Conservation (phyloP, 2,888 invertebrate species). For the Nephrotoma flavescens region DNA sequence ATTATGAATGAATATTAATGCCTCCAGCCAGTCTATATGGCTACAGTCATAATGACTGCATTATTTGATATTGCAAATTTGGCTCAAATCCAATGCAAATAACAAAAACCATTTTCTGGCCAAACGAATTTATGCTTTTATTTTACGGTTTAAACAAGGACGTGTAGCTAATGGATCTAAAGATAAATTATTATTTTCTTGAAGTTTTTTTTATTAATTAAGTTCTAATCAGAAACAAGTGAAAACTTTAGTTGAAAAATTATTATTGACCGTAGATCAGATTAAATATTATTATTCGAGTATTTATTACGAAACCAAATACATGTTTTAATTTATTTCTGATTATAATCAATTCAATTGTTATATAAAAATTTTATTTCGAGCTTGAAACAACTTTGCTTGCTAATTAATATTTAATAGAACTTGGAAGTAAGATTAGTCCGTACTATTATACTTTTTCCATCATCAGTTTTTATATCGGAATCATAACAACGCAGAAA, state of each 20-base stretch:
- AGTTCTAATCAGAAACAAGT: background rate
- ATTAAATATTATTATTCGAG: background rate
- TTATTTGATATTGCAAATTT: background rate
- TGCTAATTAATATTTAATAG: background rate
- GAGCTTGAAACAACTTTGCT: background rate
- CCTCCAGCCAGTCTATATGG: background rate
- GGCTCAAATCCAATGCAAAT: background rate
- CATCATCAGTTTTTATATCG: background rate
- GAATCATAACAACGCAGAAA: background rate
- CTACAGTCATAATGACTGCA: background rate
- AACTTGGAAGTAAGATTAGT: background rate
- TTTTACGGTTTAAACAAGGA: background rate
- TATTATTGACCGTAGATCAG: background rate
- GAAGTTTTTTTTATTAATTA: background rate
- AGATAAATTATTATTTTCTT: background rate
- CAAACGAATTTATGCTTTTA: background rate
- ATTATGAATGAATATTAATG: too few species aligned
- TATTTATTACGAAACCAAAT: background rate
- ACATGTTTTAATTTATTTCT: background rate
- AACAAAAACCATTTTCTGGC: background rate
- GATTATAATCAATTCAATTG: background rate
- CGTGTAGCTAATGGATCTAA: background rate
- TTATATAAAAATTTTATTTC: background rate
- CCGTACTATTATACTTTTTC: background rate
- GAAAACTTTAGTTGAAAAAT: background rate